A percentile compares a stretch with the other conserved stretches of the same genome.
phyloP scores from a whole-genome alignment of 2,888 invertebrate genomes.

The Amblyjoppa proteus region DNA sequence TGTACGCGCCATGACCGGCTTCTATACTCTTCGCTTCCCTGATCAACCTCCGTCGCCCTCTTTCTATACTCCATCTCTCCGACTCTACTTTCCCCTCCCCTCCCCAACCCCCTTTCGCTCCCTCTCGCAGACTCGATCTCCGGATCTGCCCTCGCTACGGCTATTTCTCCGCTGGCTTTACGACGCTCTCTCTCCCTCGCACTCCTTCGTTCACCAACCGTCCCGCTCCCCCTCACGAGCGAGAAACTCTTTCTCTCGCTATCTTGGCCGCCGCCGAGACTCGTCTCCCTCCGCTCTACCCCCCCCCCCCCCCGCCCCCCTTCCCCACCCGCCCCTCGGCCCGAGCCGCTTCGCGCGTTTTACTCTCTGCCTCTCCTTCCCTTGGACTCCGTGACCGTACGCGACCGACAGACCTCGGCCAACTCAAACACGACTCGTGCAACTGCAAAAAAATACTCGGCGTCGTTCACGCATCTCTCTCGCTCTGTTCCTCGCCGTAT shows the following conservation, averaged over 20 bases:
- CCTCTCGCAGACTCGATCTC: slow-evolving; percentile 49
- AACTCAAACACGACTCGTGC: slow-evolving; percentile 77
- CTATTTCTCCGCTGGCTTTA: slow-evolving; percentile 43
- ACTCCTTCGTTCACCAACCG: slow-evolving; percentile 20
- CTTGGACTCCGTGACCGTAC: slow-evolving; percentile 72
- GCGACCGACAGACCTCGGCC: slow-evolving; percentile 75
- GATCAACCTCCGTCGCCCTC: slow-evolving; percentile 40
- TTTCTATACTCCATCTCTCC: slow-evolving; percentile 34
- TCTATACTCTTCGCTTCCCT: slow-evolving; percentile 61
- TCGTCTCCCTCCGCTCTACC: slow-evolving; percentile 39
- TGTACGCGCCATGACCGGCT: slow-evolving; percentile 68
- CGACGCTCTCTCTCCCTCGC: background rate
- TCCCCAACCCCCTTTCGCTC: background rate
- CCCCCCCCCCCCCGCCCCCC: slow-evolving; percentile 6
- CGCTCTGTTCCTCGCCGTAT: slow-evolving; percentile 18
- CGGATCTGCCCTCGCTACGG: slow-evolving; percentile 55
- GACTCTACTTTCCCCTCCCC: background rate
- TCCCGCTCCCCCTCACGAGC: slow-evolving; percentile 52
- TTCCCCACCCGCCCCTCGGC: slow-evolving; percentile 45
- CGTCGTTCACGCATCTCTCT: slow-evolving; percentile 74
- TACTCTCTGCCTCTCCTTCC: slow-evolving; percentile 37
- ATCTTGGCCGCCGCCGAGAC: slow-evolving; percentile 59
- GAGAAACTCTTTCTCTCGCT: slow-evolving; percentile 58
- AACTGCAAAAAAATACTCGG: slow-evolving; percentile 75
- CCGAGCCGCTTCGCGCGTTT: slow-evolving; percentile 40